A percentile compares a stretch with the other conserved stretches of the same genome.
Conservation (phyloP, 2,113 vertebrate species). For the Ageneiosus marmoratus region DNA sequence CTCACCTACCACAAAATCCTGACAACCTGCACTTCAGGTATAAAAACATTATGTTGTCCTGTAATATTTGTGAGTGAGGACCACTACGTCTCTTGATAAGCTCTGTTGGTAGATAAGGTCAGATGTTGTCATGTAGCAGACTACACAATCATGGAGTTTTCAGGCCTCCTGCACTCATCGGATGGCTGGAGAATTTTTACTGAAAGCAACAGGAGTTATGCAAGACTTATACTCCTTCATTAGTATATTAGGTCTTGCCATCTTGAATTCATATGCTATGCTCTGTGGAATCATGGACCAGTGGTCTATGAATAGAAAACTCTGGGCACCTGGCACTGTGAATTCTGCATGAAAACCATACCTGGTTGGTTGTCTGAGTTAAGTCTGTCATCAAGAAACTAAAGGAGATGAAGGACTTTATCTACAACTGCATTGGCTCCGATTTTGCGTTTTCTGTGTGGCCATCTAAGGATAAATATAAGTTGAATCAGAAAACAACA, state of each 20-base stretch:
- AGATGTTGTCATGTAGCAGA: neutral
- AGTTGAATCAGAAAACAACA: neutral
- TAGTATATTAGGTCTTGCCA: neutral
- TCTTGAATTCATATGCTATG: neutral
- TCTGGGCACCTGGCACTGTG: constrained; percentile 97
- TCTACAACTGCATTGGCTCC: constrained; percentile 18
- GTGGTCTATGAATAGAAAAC: constrained; percentile 60
- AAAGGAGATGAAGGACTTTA: constrained; percentile 92
- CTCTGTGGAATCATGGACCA: neutral
- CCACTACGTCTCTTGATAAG: neutral
- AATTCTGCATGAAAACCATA: constrained; percentile 96
- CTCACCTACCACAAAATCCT: neutral
- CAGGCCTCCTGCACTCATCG: neutral
- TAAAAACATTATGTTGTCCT: neutral
- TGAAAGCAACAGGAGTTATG: neutral
- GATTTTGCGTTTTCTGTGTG: constrained; percentile 25
- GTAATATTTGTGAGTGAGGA: neutral
- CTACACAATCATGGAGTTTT: neutral
- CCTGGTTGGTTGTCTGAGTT: constrained; percentile 97
- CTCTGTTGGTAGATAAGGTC: neutral
- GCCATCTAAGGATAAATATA: constrained; percentile 49
- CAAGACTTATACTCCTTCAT: neutral
- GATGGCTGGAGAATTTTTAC: neutral
- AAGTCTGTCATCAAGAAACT: constrained; percentile 98
- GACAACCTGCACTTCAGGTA: neutral